Percentiles rank a stretch among this genome's conserved stretches.
Conservation (phyloP, 2,797 vertebrate genomes). For the Chelon labrosus region DNA sequence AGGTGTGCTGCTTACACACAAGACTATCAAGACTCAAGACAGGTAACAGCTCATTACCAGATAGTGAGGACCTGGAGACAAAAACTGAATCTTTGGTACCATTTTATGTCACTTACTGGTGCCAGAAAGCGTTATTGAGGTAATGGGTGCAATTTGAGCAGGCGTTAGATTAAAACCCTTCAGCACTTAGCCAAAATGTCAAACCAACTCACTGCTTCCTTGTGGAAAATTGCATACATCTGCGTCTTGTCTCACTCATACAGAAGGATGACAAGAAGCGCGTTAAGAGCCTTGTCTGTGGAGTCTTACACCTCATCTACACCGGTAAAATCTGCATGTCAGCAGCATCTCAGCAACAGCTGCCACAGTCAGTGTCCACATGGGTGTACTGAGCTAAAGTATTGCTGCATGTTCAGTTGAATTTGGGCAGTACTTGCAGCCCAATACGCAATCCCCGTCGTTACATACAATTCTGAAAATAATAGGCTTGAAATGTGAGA, state of each 20-base stretch:
- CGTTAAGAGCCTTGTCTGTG: background rate
- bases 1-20: constrained; percentile 40
- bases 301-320: constrained; percentile 7
- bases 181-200: constrained; percentile 30
- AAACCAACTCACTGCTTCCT: constrained; percentile 24
- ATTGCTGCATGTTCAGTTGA: constrained; percentile 19
- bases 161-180: constrained; percentile 53
- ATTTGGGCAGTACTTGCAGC: constrained; percentile 11
- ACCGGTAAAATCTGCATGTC: constrained; percentile 7
- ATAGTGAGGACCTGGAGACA: constrained; percentile 54
- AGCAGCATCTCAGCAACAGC: constrained; percentile 17
- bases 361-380: constrained; percentile 17
- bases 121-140: constrained; percentile 55
- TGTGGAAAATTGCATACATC: constrained; percentile 30
- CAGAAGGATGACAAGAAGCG: background rate
- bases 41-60: constrained; percentile 26
- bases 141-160: constrained; percentile 60
- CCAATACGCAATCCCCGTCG: background rate
- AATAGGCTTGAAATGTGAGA: constrained; percentile 12
- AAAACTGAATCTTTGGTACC: constrained; percentile 43
- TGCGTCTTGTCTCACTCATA: constrained; percentile 22
- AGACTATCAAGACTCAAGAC: constrained; percentile 23
- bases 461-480: background rate
- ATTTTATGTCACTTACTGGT: constrained; percentile 53
- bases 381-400: background rate